Evolutionary conservation across 2,888 invertebrate species (phyloP).

Genomic region (Chymomyza fuscimana): DNA sequence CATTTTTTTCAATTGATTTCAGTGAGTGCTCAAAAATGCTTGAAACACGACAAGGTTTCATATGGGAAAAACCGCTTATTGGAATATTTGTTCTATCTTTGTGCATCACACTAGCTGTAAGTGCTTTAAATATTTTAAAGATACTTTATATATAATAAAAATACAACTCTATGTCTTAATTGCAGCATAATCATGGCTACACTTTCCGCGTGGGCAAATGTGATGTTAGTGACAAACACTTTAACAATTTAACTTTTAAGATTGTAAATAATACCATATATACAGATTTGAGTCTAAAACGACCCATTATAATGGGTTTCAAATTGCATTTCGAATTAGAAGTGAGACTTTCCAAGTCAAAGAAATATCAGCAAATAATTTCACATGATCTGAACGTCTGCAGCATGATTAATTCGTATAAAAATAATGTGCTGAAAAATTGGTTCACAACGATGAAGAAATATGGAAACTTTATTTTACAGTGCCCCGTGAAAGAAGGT

Average conservation of each 20-base stretch:
- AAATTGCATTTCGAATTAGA: slow-evolving; percentile 45
- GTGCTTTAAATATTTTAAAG: not conserved
- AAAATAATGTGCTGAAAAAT: slow-evolving; percentile 45
- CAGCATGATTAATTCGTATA: slow-evolving; percentile 44
- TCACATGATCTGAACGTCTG: slow-evolving; percentile 57
- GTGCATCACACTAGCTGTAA: not conserved
- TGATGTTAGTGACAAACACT: slow-evolving; percentile 28
- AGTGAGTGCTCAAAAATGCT: not conserved
- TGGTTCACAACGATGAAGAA: slow-evolving; percentile 49
- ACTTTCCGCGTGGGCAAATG: slow-evolving; percentile 1
- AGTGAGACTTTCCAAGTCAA: slow-evolving; percentile 41
- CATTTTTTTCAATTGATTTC: not conserved
- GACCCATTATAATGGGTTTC: slow-evolving; percentile 35
- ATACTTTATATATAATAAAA: not conserved
- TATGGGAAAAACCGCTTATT: not conserved
- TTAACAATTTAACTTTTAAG: slow-evolving; percentile 43
- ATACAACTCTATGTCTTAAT: not conserved
- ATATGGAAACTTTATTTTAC: slow-evolving; percentile 39
- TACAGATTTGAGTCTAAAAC: slow-evolving; percentile 37
- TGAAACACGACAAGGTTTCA: not conserved
- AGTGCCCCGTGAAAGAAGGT: slow-evolving; percentile 38
- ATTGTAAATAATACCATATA: slow-evolving; percentile 33
- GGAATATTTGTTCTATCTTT: not conserved
- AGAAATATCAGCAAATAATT: slow-evolving; percentile 56
- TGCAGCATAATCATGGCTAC: not conserved